Evolutionary conservation across 2,113 vertebrate genomes (phyloP), one percentile per base, ranked within the genome.

Genomic region (Phoenicopterus ruber): DNA sequence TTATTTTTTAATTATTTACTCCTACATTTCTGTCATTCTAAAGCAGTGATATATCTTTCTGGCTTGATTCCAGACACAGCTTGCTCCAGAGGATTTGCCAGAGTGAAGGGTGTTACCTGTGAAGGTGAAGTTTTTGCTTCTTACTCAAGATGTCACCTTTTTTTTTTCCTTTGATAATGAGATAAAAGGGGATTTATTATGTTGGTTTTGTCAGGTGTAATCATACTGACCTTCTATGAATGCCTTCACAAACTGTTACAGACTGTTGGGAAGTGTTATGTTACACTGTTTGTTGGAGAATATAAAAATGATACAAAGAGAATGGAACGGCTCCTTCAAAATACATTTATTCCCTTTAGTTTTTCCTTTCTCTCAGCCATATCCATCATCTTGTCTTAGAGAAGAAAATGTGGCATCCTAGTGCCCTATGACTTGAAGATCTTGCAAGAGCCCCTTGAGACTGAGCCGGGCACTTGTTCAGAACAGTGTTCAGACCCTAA

Each of bases 51-150:
- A 21, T 6, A 49, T 83, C 13, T 73, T 93, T 92, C 55, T 88
- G 79, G 6, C 76, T 94, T 80, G 36, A 76, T 94, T 96, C 17
- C 92, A 98, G 98, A 98, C 84, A 62, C 97, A 42, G 94, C 97
- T 79, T 98, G 98, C 89, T 97, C 97, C 42, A 97, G 97, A 97
- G 98, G 98, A 88, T 98, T 97, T 93, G 97, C 98, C 61, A 98
- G 98, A 95, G 97, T 98, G 47, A 98, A 97, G 63, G 98, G 98
- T 50, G 73, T 98, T 72, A 91, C 92, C 71, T 98, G 98, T 97
- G 98, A 98, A 98, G 98, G 98, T 98, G 76, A 96, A 59, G 11
- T 72, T 81, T 84, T 90, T 91, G 4, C 71, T 61, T 91, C 44
- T 76, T 81, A 28, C 13, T 91, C 17, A 38, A 25, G 4, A 58